phyloP scores from a whole-genome alignment of 2,797 vertebrate species.

The Delichon dasypus region DNA sequence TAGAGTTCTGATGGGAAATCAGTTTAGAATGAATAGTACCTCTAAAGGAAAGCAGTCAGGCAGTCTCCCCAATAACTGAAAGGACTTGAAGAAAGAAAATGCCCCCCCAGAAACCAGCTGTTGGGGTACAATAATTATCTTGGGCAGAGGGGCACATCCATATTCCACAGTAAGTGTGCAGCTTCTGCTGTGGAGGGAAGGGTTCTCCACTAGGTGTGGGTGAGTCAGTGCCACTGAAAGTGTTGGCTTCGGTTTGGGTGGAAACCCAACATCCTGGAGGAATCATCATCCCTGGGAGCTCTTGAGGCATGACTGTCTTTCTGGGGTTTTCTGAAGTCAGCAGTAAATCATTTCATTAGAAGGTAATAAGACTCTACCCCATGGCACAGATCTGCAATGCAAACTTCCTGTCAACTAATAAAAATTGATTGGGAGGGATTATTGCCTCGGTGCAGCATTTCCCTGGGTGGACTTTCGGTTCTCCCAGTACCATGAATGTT shows the following conservation, averaged over 20 bases:
- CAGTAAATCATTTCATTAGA: background rate
- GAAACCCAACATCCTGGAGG: background rate
- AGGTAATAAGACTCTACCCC: background rate
- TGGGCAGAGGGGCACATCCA: fast-evolving
- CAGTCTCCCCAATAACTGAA: background rate
- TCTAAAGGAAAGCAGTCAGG: background rate
- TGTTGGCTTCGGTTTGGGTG: background rate
- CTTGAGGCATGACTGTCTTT: background rate
- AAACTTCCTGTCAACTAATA: background rate
- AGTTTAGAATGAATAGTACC: background rate
- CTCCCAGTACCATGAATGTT: background rate
- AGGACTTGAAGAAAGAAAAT: background rate
- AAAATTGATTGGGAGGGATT: background rate
- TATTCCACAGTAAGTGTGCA: background rate
- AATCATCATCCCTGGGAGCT: background rate
- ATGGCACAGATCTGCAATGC: background rate
- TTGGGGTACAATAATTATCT: background rate
- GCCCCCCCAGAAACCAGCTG: fast-evolving
- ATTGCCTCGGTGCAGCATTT: background rate
- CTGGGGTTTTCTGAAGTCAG: background rate
- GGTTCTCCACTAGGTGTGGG: background rate
- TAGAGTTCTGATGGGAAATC: background rate
- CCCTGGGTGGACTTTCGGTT: background rate
- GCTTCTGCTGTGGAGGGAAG: background rate
- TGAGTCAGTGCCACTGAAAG: background rate